These are phyloP conservation scores for Schizothorax lantsangensis DNA, from an alignment of 2,797 vertebrate species.

Conservation along the genomic window DNA sequence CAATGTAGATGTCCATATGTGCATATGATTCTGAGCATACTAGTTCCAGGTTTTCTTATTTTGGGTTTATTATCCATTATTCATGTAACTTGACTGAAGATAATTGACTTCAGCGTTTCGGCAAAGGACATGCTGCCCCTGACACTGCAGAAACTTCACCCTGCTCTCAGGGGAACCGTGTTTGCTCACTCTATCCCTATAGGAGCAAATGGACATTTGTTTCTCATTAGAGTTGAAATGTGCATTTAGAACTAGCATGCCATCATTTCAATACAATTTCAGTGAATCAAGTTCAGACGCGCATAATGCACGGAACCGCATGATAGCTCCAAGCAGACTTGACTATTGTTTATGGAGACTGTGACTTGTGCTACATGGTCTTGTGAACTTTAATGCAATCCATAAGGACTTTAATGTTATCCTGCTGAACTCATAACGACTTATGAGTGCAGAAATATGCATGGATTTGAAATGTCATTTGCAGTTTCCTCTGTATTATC, in stretches of 20 bases:
- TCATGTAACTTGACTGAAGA: conserved; percentile 60
- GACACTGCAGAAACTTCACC: conserved; percentile 48
- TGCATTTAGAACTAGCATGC: conserved; percentile 49
- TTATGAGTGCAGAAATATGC: conserved; percentile 19
- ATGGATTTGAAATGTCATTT: conserved; percentile 26
- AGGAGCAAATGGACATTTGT: conserved; percentile 54
- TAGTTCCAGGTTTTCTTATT: conserved; percentile 59
- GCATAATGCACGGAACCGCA: conserved; percentile 49
- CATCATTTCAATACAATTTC: conserved; percentile 54
- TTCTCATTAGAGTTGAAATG: conserved; percentile 56
- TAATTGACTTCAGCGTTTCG: conserved; percentile 62
- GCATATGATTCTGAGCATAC: background rate
- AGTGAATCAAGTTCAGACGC: conserved; percentile 46
- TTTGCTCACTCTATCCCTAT: conserved; percentile 40
- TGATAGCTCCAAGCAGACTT: conserved; percentile 50
- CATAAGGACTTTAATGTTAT: conserved; percentile 35
- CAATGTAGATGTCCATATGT: conserved; percentile 11
- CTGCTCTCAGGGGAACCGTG: conserved; percentile 26
- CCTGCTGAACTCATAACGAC: conserved; percentile 22
- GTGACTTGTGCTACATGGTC: conserved; percentile 37
- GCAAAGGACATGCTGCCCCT: conserved; percentile 53
- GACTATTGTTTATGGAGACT: conserved; percentile 55
- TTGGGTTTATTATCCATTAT: conserved; percentile 57
- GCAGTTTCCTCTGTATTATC: conserved; percentile 14
- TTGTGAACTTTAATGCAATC: conserved; percentile 40